Conservation (phyloP, 2,888 invertebrate species). For the Drosophila phalerata region DNA sequence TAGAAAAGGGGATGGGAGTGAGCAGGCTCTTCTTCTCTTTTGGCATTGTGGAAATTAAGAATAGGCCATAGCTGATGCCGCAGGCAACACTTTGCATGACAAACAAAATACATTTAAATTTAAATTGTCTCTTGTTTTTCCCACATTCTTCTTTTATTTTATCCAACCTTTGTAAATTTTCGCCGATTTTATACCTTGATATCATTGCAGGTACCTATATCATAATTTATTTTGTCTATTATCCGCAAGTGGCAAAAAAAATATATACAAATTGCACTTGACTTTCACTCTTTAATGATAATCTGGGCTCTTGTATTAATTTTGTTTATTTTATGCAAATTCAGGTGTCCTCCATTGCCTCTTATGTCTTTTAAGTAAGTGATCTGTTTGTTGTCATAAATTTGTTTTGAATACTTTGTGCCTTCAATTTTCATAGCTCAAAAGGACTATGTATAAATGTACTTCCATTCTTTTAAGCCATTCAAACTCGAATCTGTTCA, state of each 20-base stretch:
- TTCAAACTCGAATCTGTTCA: neutral
- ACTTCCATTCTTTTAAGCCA: neutral
- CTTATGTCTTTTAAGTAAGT: neutral
- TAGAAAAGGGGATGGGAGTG: neutral
- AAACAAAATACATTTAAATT: conserved; percentile 64
- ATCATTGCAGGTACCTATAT: conserved; percentile 26
- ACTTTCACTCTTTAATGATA: conserved; percentile 19
- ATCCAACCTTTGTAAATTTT: neutral
- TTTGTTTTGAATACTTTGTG: too few species aligned
- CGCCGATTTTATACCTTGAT: conserved; percentile 1
- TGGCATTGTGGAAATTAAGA: conserved; percentile 67
- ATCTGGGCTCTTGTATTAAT: conserved; percentile 7
- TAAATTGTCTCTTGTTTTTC: conserved; percentile 59
- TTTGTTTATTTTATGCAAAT: conserved; percentile 6
- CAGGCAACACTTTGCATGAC: conserved; percentile 67
- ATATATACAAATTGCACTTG: conserved; percentile 1
- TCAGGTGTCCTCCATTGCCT: too few species aligned
- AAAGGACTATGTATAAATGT: neutral
- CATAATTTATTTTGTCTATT: conserved; percentile 35
- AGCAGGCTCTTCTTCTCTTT: neutral
- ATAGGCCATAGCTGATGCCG: conserved; percentile 53
- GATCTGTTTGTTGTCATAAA: too few species aligned
- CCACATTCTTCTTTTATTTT: neutral
- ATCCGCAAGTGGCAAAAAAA: conserved; percentile 13
- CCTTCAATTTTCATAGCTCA: too few species aligned